phyloP scores from a whole-genome alignment of 2,888 invertebrate species.

The Bombyx huttoni region DNA sequence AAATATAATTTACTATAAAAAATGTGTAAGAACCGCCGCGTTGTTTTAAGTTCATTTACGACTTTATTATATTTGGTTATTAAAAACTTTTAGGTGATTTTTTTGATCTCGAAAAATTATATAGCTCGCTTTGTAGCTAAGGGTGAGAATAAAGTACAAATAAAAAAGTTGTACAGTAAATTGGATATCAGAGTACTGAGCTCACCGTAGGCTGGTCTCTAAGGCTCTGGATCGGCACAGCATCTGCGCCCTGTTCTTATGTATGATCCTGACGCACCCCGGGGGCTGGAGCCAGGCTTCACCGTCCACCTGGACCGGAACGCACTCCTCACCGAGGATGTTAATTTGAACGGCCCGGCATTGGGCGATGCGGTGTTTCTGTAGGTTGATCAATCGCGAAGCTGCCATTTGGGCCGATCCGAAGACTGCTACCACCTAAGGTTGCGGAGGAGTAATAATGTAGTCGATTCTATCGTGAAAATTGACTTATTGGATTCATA shows the following conservation, averaged over 20 bases:
- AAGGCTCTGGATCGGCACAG: constrained; percentile 90
- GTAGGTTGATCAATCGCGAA: constrained; percentile 92
- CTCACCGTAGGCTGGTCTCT: constrained; percentile 86
- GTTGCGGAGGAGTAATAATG: too few species aligned
- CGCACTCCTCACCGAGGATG: constrained; percentile 92
- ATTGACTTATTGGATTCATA: too few species aligned
- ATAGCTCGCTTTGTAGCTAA: too few species aligned
- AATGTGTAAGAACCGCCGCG: too few species aligned
- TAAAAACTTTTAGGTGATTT: too few species aligned
- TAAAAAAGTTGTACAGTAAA: too few species aligned
- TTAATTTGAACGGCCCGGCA: constrained; percentile 97
- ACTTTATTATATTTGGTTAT: too few species aligned
- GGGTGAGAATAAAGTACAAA: too few species aligned
- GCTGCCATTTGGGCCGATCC: constrained; percentile 98
- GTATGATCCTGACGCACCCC: constrained; percentile 94
- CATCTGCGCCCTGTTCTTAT: constrained; percentile 98
- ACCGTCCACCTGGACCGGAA: constrained; percentile 94
- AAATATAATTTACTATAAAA: too few species aligned
- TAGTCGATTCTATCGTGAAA: too few species aligned
- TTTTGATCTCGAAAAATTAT: too few species aligned
- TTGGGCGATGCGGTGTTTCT: constrained; percentile 97
- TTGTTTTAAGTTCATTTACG: too few species aligned
- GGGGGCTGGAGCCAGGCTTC: constrained; percentile 99
- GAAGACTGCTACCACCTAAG: constrained; percentile 88
- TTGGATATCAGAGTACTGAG: not conserved